Evolutionary conservation across 2,888 invertebrate species (phyloP).

Genomic region (Himalopsyche kuldschensis): DNA sequence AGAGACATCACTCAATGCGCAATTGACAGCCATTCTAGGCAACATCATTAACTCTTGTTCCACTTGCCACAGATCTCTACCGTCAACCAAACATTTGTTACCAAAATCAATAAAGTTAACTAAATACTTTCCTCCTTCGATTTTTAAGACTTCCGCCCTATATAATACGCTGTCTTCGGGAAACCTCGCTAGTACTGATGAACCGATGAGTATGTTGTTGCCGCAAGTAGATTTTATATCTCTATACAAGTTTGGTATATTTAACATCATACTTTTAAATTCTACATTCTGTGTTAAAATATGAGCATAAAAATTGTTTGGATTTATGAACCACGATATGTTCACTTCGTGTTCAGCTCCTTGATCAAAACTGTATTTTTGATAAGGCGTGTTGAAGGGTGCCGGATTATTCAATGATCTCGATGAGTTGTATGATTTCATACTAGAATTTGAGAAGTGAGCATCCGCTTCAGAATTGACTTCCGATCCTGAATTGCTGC

Average conservation of each 20-base stretch:
- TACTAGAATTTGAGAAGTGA: not conserved
- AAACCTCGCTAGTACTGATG: constrained; percentile 70
- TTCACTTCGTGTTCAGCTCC: constrained; percentile 51
- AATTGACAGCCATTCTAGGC: constrained; percentile 72
- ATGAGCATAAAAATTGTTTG: constrained; percentile 71
- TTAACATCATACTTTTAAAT: constrained; percentile 70
- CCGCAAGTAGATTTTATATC: constrained; percentile 49
- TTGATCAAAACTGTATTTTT: constrained; percentile 1
- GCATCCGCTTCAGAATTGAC: not conserved
- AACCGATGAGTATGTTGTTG: constrained; percentile 56
- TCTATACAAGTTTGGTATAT: constrained; percentile 69
- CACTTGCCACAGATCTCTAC: constrained; percentile 68
- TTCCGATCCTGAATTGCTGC: not conserved
- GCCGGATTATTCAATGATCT: constrained; percentile 15
- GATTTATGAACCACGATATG: constrained; percentile 76
- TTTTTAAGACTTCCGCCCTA: constrained; percentile 66
- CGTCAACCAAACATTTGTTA: constrained; percentile 66
- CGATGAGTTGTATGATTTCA: not conserved
- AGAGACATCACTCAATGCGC: constrained; percentile 64
- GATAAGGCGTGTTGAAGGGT: constrained; percentile 18
- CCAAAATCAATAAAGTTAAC: constrained; percentile 79
- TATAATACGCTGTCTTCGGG: constrained; percentile 72
- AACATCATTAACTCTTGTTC: constrained; percentile 66
- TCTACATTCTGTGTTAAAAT: constrained; percentile 55
- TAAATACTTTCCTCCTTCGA: constrained; percentile 62